Conservation (phyloP, 2,888 invertebrate species). For the Eilema sororculum region DNA sequence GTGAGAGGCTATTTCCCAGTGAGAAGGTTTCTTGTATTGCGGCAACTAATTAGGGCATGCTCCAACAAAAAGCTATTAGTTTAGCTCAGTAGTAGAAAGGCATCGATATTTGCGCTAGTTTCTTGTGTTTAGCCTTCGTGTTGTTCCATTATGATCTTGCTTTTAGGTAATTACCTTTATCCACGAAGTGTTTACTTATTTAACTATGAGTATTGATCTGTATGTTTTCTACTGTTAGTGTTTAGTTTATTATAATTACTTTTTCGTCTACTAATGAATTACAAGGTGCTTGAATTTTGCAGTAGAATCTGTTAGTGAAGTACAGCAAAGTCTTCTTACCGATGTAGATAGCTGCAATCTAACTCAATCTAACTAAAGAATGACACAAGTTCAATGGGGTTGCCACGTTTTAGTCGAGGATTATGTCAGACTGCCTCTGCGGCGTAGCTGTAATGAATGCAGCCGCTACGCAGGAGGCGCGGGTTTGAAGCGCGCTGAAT, state of each 20-base stretch:
- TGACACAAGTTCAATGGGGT: too few species aligned
- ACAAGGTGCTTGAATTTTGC: not conserved
- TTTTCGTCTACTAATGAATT: not conserved
- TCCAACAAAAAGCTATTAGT: conserved; percentile 52
- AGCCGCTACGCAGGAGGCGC: too few species aligned
- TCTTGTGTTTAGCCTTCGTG: conserved; percentile 8
- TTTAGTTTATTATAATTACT: not conserved
- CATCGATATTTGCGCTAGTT: conserved; percentile 40
- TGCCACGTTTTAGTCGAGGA: too few species aligned
- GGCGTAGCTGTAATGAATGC: too few species aligned
- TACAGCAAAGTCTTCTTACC: too few species aligned
- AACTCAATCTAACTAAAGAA: too few species aligned
- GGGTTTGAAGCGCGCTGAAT: too few species aligned
- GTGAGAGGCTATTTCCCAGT: conserved; percentile 25
- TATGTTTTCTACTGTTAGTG: not conserved
- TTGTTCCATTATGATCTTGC: conserved; percentile 1
- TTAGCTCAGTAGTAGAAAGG: conserved; percentile 31
- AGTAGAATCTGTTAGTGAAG: too few species aligned
- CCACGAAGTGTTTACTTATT: not conserved
- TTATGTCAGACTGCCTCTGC: too few species aligned
- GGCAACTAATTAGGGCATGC: conserved; percentile 46
- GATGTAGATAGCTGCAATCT: too few species aligned
- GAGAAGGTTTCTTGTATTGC: conserved; percentile 35
- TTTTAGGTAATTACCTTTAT: not conserved
- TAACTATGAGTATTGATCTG: not conserved